Base-by-base conservation (phyloP, 1,140 invertebrate species). In the Delia radicum region DNA sequence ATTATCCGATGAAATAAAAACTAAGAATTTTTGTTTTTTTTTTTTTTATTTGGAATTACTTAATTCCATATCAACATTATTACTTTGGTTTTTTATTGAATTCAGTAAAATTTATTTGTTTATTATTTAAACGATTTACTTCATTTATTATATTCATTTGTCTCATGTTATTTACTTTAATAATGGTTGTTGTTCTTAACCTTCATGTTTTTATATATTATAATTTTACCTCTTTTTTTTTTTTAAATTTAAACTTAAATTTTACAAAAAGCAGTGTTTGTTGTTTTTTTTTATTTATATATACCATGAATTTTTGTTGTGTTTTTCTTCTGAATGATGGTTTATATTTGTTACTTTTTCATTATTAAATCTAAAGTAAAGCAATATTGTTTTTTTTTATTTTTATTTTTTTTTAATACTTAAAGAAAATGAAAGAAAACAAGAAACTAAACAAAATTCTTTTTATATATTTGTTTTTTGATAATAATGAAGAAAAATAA, bases 31-130 rank as follows among this genome's bases (percentile, higher is more conserved):
- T 29, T 55, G 15, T 48, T 62, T 74, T 74, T 74, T 74, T 74
- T 28, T 62, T 81, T 80, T 83, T 82, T 82, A 82, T 83, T 81
- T 83, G 81, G 82, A 82, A 82, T 83, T 83, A 79, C 78, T 81
- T 82, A 82, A 83, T 83, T 83, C 82, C 82, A 83, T 83, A 83
- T 83, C 82, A 83, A 83, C 82, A 82, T 83, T 81, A 81, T 33
- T 74, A 31, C 29, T 74, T 74, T 74, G 28, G n/a, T 62, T 29
- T 31, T 84, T 84, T 83, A 82, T 84, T 83, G 80, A 83, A 83
- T 84, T 84, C 80, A 82, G 82, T 84, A 82, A 83, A 83, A 82
- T 81, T 76, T 79, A 78, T 78, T 75, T 67, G 76, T 71, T 75
- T 69, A 69, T 73, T 73, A 63, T 76, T 77, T 55, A 62, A 13